phyloP scores from a whole-genome alignment of 2,888 invertebrate species.

The Nebria salina region DNA sequence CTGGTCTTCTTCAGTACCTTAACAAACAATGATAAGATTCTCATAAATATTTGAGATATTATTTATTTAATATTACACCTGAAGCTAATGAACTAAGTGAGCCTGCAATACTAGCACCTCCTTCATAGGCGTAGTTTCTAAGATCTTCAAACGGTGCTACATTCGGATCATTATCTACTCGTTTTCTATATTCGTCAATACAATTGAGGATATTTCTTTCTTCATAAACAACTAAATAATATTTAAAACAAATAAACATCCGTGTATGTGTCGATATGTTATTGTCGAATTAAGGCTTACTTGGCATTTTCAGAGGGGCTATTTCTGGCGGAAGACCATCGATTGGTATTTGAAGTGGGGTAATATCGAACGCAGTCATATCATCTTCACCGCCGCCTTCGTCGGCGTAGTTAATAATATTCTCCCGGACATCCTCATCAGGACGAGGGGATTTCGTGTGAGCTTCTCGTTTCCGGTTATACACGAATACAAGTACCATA shows the following conservation, averaged over 20 bases:
- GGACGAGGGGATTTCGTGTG: slow-evolving; percentile 97
- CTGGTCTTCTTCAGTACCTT: slow-evolving; percentile 92
- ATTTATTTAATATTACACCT: slow-evolving; percentile 65
- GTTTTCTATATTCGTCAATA: slow-evolving; percentile 94
- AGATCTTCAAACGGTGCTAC: slow-evolving; percentile 99
- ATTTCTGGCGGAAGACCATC: slow-evolving; percentile 88
- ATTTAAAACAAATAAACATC: background rate
- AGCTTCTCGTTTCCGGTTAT: slow-evolving; percentile 91
- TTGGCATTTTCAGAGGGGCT: slow-evolving; percentile 79
- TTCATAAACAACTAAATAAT: slow-evolving; percentile 62
- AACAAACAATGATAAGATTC: background rate
- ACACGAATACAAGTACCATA: slow-evolving; percentile 90
- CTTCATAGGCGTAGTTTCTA: slow-evolving; percentile 98
- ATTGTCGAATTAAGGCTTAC: slow-evolving; percentile 61
- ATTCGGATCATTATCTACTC: slow-evolving; percentile 95
- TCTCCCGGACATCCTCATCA: slow-evolving; percentile 98
- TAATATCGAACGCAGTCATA: slow-evolving; percentile 99
- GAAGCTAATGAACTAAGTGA: slow-evolving; percentile 96
- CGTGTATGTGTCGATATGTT: slow-evolving; percentile 11
- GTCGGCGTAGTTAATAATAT: slow-evolving; percentile 98
- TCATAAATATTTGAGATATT: too few species aligned
- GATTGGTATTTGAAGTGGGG: slow-evolving; percentile 95
- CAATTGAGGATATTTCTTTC: slow-evolving; percentile 96
- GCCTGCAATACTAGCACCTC: slow-evolving; percentile 96
- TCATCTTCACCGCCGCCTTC: slow-evolving; percentile 99